Evolutionary conservation across 2,797 vertebrate species (phyloP).

Genomic region (Manis pentadactyla): DNA sequence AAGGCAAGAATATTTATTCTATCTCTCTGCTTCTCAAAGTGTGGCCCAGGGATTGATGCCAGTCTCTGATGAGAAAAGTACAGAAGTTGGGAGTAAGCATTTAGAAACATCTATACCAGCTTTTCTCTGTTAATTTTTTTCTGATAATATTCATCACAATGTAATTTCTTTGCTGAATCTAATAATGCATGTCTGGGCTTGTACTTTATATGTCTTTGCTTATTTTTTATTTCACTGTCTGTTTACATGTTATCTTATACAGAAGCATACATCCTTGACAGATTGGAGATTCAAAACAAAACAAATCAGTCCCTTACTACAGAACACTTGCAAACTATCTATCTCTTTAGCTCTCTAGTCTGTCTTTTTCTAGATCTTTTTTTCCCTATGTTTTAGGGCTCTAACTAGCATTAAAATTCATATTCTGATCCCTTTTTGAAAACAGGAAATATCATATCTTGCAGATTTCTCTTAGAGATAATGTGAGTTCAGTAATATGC

Average conservation of each 20-base stretch:
- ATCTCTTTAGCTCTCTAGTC: background rate
- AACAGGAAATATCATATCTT: background rate
- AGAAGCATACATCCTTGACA: background rate
- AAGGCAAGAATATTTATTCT: background rate
- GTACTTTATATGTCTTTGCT: background rate
- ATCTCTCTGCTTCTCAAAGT: slow-evolving; percentile 10
- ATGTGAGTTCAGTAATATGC: background rate
- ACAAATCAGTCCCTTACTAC: background rate
- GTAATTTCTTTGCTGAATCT: background rate
- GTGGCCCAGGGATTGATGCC: background rate
- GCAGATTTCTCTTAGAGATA: background rate
- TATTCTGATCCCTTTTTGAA: slow-evolving; percentile 9
- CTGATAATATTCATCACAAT: background rate
- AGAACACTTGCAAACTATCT: background rate
- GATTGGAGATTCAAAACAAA: slow-evolving; percentile 43
- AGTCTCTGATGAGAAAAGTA: background rate
- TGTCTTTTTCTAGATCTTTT: background rate
- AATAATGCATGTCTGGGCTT: background rate
- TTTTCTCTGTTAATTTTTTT: background rate
- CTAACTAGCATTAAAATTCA: background rate
- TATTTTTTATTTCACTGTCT: slow-evolving; percentile 43
- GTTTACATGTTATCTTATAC: slow-evolving; percentile 24
- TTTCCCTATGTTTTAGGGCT: background rate
- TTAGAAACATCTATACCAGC: background rate
- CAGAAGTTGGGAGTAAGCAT: background rate